These are phyloP conservation scores for Temnothorax rugatulus DNA, from an alignment of 2,888 invertebrate genomes.

Conservation along the genomic window DNA sequence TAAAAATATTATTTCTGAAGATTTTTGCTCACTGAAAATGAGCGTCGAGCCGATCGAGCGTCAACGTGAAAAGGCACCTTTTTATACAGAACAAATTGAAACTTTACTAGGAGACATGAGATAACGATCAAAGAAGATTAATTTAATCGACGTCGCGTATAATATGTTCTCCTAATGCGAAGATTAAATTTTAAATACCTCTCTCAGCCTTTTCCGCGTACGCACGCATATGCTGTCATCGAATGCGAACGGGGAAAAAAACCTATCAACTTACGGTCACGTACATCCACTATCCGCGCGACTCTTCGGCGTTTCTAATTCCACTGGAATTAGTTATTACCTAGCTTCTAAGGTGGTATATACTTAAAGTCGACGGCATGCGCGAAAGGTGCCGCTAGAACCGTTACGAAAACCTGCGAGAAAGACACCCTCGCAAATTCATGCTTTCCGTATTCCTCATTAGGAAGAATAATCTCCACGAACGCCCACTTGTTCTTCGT, in stretches of 20 bases:
- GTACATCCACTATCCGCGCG: slow-evolving; percentile 69
- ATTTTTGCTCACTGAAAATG: no score
- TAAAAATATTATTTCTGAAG: no score
- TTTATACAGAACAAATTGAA: slow-evolving; percentile 15
- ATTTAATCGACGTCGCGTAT: slow-evolving; percentile 12
- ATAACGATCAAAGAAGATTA: slow-evolving; percentile 29
- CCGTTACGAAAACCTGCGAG: slow-evolving; percentile 72
- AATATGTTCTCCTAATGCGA: neutral
- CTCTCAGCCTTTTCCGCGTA: slow-evolving; percentile 60
- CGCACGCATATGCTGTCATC: slow-evolving; percentile 63
- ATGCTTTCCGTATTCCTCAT: slow-evolving; percentile 46
- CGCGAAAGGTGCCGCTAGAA: slow-evolving; percentile 65
- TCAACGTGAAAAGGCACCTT: no score
- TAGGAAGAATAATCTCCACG: slow-evolving; percentile 14
- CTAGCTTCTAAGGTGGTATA: slow-evolving; percentile 71
- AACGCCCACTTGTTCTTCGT: neutral
- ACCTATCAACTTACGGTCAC: slow-evolving; percentile 68
- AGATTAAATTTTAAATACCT: slow-evolving; percentile 40
- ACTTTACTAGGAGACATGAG: neutral
- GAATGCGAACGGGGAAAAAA: slow-evolving; percentile 51
- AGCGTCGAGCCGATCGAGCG: no score
- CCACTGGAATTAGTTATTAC: slow-evolving; percentile 73
- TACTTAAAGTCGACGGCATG: slow-evolving; percentile 69
- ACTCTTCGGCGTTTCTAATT: slow-evolving; percentile 70
- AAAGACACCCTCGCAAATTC: slow-evolving; percentile 59